Conservation (phyloP, 1,140 invertebrate genomes). For the Chlorops oryzae region DNA sequence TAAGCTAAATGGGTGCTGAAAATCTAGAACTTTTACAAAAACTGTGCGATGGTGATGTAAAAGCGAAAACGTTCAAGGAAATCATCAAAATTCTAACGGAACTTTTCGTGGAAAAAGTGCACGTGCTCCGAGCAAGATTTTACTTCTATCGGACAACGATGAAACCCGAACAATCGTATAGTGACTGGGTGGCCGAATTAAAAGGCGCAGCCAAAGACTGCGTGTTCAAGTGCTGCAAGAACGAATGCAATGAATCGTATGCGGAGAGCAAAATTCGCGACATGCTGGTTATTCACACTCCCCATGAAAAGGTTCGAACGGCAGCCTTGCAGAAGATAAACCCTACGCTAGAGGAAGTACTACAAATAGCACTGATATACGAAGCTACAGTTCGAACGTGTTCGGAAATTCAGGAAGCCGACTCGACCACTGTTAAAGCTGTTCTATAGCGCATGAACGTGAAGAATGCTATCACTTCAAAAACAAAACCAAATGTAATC, state of each 20-base stretch:
- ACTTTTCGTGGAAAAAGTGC: background rate
- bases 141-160: no score
- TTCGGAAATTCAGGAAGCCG: background rate
- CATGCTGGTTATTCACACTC: no score
- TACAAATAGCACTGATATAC: background rate
- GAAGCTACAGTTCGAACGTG: constrained; percentile 1
- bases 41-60: background rate
- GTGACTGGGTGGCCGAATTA: no score
- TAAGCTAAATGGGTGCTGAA: no score
- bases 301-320: no score
- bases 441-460: background rate
- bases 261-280: no score
- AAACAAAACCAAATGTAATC: background rate
- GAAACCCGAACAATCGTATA: no score
- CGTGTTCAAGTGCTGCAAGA: background rate
- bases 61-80: background rate
- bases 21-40: background rate
- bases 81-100: background rate
- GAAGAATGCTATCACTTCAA: background rate
- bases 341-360: background rate
- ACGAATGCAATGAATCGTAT: background rate
- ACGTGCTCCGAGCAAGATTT: no score
- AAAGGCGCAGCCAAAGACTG: no score
- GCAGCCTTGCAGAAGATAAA: background rate
- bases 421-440: background rate